A percentile compares a stretch with the other conserved stretches of the same genome.
phyloP scores from a whole-genome alignment of 2,113 vertebrate species.

The Heloderma charlesbogerti region DNA sequence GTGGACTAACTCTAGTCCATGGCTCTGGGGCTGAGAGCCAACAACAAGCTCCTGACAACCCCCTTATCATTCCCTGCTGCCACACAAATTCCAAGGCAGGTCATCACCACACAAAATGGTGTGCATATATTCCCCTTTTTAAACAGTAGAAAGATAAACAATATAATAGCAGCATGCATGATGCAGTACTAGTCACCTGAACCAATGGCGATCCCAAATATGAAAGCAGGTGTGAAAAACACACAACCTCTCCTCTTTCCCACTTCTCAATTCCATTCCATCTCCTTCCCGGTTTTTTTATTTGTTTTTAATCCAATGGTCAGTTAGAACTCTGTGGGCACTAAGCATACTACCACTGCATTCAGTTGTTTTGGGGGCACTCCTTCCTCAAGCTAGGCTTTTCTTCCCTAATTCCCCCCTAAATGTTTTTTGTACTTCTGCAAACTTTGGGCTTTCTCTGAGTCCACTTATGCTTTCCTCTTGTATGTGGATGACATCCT shows the following conservation, averaged over 20 bases:
- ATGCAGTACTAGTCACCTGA: neutral
- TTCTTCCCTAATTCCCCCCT: neutral
- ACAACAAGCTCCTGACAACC: neutral
- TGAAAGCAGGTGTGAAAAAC: neutral
- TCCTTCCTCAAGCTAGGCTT: too few relatives aligned
- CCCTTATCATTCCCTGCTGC: neutral
- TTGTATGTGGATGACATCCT: too few relatives aligned
- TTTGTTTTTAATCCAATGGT: too few relatives aligned
- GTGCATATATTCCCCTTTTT: neutral
- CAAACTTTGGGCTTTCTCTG: neutral
- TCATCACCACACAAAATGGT: neutral
- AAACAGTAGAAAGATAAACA: neutral
- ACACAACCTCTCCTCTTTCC: neutral
- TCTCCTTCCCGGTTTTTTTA: too few relatives aligned
- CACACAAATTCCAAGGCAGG: neutral
- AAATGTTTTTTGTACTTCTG: neutral
- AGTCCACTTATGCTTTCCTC: too few relatives aligned
- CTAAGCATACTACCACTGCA: too few relatives aligned
- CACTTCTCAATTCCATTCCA: neutral
- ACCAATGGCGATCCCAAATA: neutral
- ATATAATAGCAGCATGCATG: too few relatives aligned
- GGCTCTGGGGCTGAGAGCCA: neutral
- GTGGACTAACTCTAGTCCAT: neutral
- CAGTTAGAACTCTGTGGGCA: too few relatives aligned
- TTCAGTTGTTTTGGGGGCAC: too few relatives aligned